A percentile compares a stretch with the other conserved stretches of the same genome.
phyloP scores from a whole-genome alignment of 2,888 invertebrate genomes.

The Caenorhabditis sp. region DNA sequence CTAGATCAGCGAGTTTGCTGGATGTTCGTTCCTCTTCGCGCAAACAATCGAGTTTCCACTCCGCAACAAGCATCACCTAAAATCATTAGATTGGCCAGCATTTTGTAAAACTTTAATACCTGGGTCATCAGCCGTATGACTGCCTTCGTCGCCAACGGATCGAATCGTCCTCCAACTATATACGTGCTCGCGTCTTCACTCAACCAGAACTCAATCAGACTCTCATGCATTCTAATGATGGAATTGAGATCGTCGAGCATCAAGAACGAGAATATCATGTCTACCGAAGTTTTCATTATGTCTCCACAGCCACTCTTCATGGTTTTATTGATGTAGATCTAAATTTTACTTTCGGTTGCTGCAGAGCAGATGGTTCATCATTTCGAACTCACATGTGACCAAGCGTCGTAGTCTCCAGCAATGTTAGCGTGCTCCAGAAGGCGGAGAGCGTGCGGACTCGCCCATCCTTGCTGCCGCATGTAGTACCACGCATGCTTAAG shows the following conservation, averaged over 20 bases:
- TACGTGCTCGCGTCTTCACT: slow-evolving; percentile 9
- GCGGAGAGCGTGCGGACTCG: slow-evolving; percentile 58
- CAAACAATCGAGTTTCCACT: slow-evolving; percentile 42
- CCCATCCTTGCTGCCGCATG: slow-evolving; percentile 54
- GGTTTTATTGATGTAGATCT: slow-evolving; percentile 47
- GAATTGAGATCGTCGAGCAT: slow-evolving; percentile 49
- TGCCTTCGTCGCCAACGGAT: slow-evolving; percentile 24
- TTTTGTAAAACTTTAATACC: too few relatives aligned
- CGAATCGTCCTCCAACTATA: slow-evolving; percentile 34
- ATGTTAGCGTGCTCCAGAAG: slow-evolving; percentile 55
- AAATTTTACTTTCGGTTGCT: too few relatives aligned
- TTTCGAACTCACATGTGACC: slow-evolving; percentile 30
- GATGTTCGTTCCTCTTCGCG: slow-evolving; percentile 17
- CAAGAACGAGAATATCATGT: slow-evolving; percentile 45
- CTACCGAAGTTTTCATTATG: slow-evolving; percentile 39
- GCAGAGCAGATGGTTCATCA: too few relatives aligned
- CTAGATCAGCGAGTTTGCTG: neutral
- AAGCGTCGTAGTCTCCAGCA: slow-evolving; percentile 42
- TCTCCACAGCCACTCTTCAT: slow-evolving; percentile 52
- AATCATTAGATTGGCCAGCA: too few relatives aligned
- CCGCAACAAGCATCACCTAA: slow-evolving; percentile 41
- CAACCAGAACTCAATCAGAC: slow-evolving; percentile 45
- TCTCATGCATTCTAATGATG: slow-evolving; percentile 56
- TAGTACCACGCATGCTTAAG: slow-evolving; percentile 59
- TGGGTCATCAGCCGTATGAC: slow-evolving; percentile 38